Evolutionary conservation across 1,140 invertebrate genomes (phyloP), one percentile per base, ranked within the genome.

Genomic region (Bombus superbus): DNA sequence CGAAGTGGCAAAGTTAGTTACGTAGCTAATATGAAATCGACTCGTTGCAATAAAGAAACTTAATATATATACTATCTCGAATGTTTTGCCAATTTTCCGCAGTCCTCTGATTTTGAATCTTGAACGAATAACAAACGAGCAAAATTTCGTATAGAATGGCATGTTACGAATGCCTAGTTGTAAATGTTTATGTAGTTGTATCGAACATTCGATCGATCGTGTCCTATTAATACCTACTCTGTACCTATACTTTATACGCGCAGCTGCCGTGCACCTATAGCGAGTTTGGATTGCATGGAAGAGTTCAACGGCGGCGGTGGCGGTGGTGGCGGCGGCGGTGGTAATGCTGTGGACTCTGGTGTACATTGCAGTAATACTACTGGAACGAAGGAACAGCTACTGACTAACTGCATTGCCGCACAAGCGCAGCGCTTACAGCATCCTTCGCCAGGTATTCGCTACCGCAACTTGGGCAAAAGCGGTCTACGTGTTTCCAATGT

Each of bases 391-490:
- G 95, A 96, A 88, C 95, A 95, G 89, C 91, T 95, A 88, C 88
- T 95, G 86, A 94, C 94, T 69, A 94, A 91, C 92, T 95, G 94
- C 91, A 94, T 95, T 90, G 91, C 92, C 86, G 94, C 90, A 87
- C 95, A 93, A 90, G 95, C 91, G 86, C 95, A 92, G 88, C 95
- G 90, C 92, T 95, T 92, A 92, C 96, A 94, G 91, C 97, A 84
- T 95, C 96, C 88, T 93, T 97, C 91, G 86, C 97, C 97, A 78
- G 98, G 98, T 62, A 96, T 98, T 90, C 96, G 98, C 32, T 98
- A 98, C 95, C 97, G 98, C 94, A 99, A 99, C 95, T 96, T 99
- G 86, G 98, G 98, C 78, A 99, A 99, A 95, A 98, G 98, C 92
- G 98, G 98, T 77, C 96, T 99, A 85, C 96, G 98, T 89, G 98